These are phyloP conservation scores for Macrostomum lignano DNA, from an alignment of 1,140 invertebrate genomes.

Conservation along the genomic window DNA sequence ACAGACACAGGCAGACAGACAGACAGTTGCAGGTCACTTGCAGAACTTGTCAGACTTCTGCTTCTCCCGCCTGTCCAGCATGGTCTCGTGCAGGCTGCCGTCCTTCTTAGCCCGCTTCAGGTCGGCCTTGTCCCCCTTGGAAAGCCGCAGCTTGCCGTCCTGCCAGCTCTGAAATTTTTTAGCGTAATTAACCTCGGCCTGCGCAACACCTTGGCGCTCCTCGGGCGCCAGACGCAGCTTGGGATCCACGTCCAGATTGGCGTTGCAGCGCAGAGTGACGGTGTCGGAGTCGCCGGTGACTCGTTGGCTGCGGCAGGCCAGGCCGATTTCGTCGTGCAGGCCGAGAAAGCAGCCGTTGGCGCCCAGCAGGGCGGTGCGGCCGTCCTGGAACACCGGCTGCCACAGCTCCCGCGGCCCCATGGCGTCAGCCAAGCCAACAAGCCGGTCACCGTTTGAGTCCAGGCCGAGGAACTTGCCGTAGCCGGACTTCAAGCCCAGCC, in stretches of 20 bases:
- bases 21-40: too few species aligned
- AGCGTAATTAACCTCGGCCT: constrained; percentile 38
- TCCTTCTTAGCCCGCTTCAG: constrained; percentile 48
- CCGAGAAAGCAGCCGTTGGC: constrained; percentile 50
- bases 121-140: constrained; percentile 37
- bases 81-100: constrained; percentile 54
- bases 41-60: too few species aligned
- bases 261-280: too few species aligned
- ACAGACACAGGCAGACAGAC: too few species aligned
- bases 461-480: too few species aligned
- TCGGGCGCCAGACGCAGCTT: too few species aligned
- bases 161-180: constrained; percentile 91
- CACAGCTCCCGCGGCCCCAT: constrained; percentile 69
- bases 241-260: too few species aligned
- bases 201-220: too few species aligned
- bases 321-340: constrained; percentile 46
- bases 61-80: constrained; percentile 54
- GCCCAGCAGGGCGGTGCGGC: constrained; percentile 52
- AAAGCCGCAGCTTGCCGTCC: constrained; percentile 56
- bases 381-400: constrained; percentile 64
- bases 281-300: too few species aligned
- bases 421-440: constrained; percentile 68
- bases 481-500: too few species aligned
- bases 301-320: constrained; percentile 41
- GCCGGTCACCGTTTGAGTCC: too few species aligned